Base-by-base conservation (phyloP, 2,888 invertebrate genomes). In the Thereva unica region DNA sequence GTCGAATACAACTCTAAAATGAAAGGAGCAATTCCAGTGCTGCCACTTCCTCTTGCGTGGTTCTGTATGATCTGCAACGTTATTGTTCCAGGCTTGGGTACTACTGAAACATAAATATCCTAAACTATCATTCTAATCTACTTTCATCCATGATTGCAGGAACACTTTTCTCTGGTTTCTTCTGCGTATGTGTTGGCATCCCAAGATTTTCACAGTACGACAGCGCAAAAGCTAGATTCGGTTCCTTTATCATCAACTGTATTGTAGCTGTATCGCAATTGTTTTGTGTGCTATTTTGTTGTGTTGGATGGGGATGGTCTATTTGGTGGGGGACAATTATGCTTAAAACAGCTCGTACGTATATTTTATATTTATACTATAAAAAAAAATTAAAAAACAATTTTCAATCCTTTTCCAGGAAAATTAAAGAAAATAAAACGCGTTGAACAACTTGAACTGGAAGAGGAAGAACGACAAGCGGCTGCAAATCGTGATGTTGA, bases 261-360 rank as follows among this genome's bases (percentile, higher is more conserved):
- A 82, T 94, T 72, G 93, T 97, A 67, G 96, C 95, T 0, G 84
- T 90, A 66, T 89, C 93, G 12, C 97, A 97, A 82, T 83, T 94
- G 74, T 95, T 96, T 83, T 96, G 96, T 35, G 92, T 97, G 63
- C 86, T 96, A 64, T 97, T 97, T 83, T 91, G 97, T 76, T 86
- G 95, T 63, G 95, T 94, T 47, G 93, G 97, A 12, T 97, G 97
- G 97, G 96, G 97, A 73, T 97, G 97, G 97, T 94, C 95, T 69
- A 90, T 97, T 71, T 95, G 95, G 88, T 97, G 97, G 97, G 97
- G 97, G 3, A 89, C 95, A 72, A 92, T 94, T 75, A 92, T 97
- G 89, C 82, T 97, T 70, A 89, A 88, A 76, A 86, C 93, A 75
- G 90, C 97, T 69, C 89, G 97, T 97, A 81, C 88, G 92, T 86